Evolutionary conservation across 2,113 vertebrate genomes (phyloP).

Genomic region (Engystomops pustulosus): DNA sequence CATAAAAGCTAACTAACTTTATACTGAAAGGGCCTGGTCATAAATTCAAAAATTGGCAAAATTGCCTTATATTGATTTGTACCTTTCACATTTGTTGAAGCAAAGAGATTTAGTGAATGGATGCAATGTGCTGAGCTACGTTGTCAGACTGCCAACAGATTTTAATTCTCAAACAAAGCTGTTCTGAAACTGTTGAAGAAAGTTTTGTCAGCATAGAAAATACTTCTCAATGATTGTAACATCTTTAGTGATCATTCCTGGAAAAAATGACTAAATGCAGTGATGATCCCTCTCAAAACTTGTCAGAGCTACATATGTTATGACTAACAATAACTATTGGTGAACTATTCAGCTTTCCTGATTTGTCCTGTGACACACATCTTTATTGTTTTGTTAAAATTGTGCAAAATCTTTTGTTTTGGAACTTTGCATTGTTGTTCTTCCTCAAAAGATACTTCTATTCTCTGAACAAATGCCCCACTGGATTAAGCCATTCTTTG

Average conservation of each 20-base stretch:
- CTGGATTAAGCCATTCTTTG: no score
- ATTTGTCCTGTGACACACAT: no score
- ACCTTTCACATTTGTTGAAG: conserved; percentile 38
- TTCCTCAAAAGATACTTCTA: no score
- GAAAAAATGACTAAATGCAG: not conserved
- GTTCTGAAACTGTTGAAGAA: conserved; percentile 23
- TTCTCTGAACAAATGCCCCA: no score
- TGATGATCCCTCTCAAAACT: not conserved
- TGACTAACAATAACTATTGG: not conserved
- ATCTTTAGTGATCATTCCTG: not conserved
- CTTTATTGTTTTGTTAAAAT: no score
- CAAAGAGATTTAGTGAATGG: conserved; percentile 26
- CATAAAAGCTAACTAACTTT: conserved; percentile 3
- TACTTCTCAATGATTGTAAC: not conserved
- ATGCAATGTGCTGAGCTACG: conserved; percentile 22
- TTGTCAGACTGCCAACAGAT: conserved; percentile 29
- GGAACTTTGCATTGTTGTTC: no score
- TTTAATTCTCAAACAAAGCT: conserved; percentile 40
- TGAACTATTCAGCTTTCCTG: no score
- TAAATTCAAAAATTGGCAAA: conserved; percentile 36
- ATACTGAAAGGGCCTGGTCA: conserved; percentile 15
- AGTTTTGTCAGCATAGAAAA: conserved; percentile 20
- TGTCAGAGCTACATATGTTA: not conserved
- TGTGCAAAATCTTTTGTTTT: no score
- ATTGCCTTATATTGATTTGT: conserved; percentile 37